Evolutionary conservation across 2,113 vertebrate species (phyloP), one percentile per base, ranked within the genome.

Genomic region (Psittacus erithacus): DNA sequence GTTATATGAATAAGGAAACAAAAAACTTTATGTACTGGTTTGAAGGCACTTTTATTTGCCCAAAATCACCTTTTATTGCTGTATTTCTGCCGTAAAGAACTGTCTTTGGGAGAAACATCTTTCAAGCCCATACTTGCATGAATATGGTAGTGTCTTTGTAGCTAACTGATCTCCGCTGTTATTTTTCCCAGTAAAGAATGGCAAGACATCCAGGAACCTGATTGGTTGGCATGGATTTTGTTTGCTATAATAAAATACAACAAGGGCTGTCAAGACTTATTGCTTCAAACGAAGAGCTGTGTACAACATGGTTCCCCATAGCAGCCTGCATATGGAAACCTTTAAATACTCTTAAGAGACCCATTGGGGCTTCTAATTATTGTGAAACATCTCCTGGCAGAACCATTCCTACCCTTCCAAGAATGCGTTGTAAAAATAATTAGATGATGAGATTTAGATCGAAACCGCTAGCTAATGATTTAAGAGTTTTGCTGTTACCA

Each of bases 401-500:
- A 97, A 97, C 95, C 96, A 96, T 97, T 97, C 89, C 97, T 98
- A 96, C 97, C 96, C 97, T 97, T 98, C 97, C 97, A 98, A 98
- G 97, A 98, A 97, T 96, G 97, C 94, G 82, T 97, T 98, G 97
- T 96, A 97, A 98, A 98, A 98, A 98, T 98, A 98, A 98, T 98
- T 98, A 98, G 97, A 98, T 98, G 97, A 98, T 98, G 98, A 98
- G 98, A 98, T 98, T 98, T 98, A 98, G 97, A 98, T 97, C 84
- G 97, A 98, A 98, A 98, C 98, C 96, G 12, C 97, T 98, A 98
- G 98, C 93, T 91, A 89, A 94, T 96, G 97, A 97, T 98, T 98
- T 97, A 96, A 91, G 97, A 98, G 96, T 97, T 95, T 97, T 95
- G 29, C 62, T 94, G 22, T 1, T 95, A 85, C 93, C 75, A 16